Evolutionary conservation across 2,888 invertebrate species (phyloP).

Genomic region (Megamerina dolium): DNA sequence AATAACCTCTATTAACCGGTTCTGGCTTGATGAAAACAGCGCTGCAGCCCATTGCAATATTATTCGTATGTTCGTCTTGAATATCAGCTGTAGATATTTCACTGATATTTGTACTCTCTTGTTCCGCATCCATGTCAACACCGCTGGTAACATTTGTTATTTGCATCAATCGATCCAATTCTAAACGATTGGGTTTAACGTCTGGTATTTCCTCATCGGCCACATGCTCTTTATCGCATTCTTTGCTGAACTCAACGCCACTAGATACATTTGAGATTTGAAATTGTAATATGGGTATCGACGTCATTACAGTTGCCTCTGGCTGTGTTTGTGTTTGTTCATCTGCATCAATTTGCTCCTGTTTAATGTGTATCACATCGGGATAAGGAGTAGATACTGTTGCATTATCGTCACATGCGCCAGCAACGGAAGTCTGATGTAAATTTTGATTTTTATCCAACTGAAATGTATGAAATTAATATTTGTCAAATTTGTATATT

Average conservation of each 20-base stretch:
- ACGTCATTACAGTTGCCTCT: constrained; percentile 34
- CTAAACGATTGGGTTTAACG: constrained; percentile 39
- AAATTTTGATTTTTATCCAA: constrained; percentile 19
- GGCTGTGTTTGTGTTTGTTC: constrained; percentile 14
- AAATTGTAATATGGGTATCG: constrained; percentile 36
- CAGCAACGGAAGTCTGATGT: constrained; percentile 6
- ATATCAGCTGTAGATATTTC: background rate
- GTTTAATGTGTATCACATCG: constrained; percentile 29
- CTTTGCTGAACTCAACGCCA: constrained; percentile 26
- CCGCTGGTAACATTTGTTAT: constrained; percentile 39
- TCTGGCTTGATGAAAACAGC: constrained; percentile 33
- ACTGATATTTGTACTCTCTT: background rate
- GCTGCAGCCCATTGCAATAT: constrained; percentile 19
- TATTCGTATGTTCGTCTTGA: background rate
- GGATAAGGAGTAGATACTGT: background rate
- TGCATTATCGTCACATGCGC: constrained; percentile 1
- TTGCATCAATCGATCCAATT: constrained; percentile 38
- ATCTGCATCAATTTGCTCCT: constrained; percentile 27
- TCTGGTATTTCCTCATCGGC: constrained; percentile 23
- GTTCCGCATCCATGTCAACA: constrained; percentile 25
- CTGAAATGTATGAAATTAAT: too few relatives aligned
- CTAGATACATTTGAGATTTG: constrained; percentile 31
- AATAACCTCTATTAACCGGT: constrained; percentile 35
- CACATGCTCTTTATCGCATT: background rate
- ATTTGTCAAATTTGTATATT: too few relatives aligned